These are phyloP conservation scores for Amyelois transitella DNA, from an alignment of 1,140 invertebrate genomes.

Conservation along the genomic window DNA sequence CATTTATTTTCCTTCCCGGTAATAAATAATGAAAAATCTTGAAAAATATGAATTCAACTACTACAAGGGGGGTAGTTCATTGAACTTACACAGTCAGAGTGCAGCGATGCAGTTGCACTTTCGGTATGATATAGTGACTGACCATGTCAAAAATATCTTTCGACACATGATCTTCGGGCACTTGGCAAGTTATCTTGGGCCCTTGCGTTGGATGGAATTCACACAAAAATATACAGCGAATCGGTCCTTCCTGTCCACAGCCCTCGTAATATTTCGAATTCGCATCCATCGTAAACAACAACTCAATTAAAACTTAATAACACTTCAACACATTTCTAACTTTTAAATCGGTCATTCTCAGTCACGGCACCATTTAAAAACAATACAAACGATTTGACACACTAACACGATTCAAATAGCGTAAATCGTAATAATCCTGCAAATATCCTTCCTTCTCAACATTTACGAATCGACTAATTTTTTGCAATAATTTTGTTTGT, in stretches of 20 bases:
- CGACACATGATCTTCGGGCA: conserved; percentile 87
- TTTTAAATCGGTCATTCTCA: background rate
- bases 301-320: conserved; percentile 12
- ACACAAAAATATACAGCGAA: conserved; percentile 87
- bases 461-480: conserved; percentile 4
- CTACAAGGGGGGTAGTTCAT: background rate
- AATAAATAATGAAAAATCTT: too few relatives aligned
- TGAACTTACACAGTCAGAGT: conserved; percentile 89
- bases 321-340: conserved; percentile 5
- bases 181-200: conserved; percentile 88
- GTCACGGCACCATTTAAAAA: background rate
- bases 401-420: conserved; percentile 17
- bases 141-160: conserved; percentile 94
- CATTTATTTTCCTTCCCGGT: too few relatives aligned
- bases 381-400: background rate
- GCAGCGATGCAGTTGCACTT: conserved; percentile 90
- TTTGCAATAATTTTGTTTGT: conserved; percentile 2
- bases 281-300: conserved; percentile 58
- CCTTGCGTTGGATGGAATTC: conserved; percentile 90
- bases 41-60: conserved; percentile 7
- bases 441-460: background rate
- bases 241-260: conserved; percentile 79
- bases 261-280: conserved; percentile 71
- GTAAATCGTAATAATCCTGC: conserved; percentile 15
- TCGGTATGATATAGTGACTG: conserved; percentile 94